These are phyloP conservation scores for Lymantria monacha DNA, from an alignment of 2,888 invertebrate species.

Conservation along the genomic window DNA sequence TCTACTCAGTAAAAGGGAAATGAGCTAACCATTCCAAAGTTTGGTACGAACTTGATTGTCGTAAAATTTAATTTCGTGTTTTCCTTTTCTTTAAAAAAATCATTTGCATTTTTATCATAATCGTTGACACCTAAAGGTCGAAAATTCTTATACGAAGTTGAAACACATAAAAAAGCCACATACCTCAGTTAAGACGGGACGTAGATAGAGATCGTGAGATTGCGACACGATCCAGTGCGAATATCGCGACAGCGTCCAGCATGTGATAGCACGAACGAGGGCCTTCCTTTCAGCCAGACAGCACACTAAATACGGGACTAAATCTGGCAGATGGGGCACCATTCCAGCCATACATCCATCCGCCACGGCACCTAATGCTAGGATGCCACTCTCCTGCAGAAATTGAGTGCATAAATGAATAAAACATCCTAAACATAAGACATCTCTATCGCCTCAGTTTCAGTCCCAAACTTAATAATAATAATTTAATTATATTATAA, in stretches of 20 bases:
- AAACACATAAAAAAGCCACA: too few relatives aligned
- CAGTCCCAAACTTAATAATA: too few relatives aligned
- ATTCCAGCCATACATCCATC: conserved; percentile 98
- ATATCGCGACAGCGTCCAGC: conserved; percentile 99
- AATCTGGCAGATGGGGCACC: conserved; percentile 96
- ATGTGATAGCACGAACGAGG: conserved; percentile 98
- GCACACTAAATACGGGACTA: conserved; percentile 97
- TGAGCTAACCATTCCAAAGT: too few relatives aligned
- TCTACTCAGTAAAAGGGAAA: too few relatives aligned
- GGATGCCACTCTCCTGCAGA: conserved; percentile 90
- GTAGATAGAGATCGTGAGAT: conserved; percentile 95
- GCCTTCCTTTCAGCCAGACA: conserved; percentile 97
- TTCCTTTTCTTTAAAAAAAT: too few relatives aligned
- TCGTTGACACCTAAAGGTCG: too few relatives aligned
- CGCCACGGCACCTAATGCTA: conserved; percentile 96
- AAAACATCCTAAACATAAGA: neutral
- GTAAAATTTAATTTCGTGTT: too few relatives aligned
- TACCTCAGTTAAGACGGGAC: conserved; percentile 96
- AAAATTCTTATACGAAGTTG: too few relatives aligned
- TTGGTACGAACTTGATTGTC: too few relatives aligned
- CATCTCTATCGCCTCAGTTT: too few relatives aligned
- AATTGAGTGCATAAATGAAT: neutral
- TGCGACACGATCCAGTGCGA: conserved; percentile 99
- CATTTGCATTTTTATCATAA: too few relatives aligned
- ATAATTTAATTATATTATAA: too few relatives aligned